Percentiles rank a stretch among this genome's conserved stretches.
These are phyloP conservation scores for Osmerus eperlanus DNA, from an alignment of 2,113 vertebrate genomes.

Conservation along the genomic window DNA sequence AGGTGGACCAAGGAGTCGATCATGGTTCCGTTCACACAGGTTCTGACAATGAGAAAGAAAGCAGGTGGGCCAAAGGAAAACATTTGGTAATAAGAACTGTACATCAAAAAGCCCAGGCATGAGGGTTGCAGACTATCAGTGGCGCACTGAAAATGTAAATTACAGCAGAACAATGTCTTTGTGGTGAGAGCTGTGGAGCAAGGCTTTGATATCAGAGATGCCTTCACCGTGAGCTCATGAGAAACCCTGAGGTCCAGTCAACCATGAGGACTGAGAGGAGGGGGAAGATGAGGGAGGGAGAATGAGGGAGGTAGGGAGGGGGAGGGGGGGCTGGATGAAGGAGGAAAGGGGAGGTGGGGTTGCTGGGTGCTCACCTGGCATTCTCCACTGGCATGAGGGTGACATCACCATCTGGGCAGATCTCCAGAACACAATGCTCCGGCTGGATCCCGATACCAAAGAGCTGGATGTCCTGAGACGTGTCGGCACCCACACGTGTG, in stretches of 20 bases:
- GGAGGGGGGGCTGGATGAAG: neutral
- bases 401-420: constrained; percentile 86
- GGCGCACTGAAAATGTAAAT: no score
- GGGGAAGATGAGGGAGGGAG: neutral
- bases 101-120: neutral
- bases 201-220: constrained; percentile 51
- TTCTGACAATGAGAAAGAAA: constrained; percentile 68
- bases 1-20: constrained; percentile 81
- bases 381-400: constrained; percentile 85
- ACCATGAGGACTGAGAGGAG: constrained; percentile 20
- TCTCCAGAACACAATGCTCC: constrained; percentile 90
- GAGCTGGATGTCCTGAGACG: constrained; percentile 97
- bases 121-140: constrained; percentile 6
- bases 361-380: constrained; percentile 78
- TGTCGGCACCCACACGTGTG: constrained; percentile 90
- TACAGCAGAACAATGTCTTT: constrained; percentile 14
- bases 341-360: neutral
- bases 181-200: constrained; percentile 19
- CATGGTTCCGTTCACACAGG: constrained; percentile 90
- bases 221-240: constrained; percentile 55
- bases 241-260: constrained; percentile 44
- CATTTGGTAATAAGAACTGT: neutral
- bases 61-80: neutral
- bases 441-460: constrained; percentile 96
- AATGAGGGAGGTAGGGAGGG: neutral